phyloP scores from a whole-genome alignment of 2,113 vertebrate species.

The Dendropsophus ebraccatus region DNA sequence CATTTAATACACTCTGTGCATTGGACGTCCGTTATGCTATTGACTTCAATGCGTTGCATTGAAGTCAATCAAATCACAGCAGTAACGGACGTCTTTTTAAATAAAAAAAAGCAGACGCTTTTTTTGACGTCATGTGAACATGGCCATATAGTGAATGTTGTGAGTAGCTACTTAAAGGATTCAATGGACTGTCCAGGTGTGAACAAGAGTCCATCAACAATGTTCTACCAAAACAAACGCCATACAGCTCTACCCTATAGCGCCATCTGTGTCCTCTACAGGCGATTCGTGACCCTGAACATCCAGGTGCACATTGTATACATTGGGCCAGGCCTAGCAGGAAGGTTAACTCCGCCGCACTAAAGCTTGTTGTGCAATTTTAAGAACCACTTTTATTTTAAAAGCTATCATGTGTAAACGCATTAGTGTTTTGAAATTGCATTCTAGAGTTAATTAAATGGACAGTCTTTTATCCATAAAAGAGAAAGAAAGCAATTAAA shows the following conservation, averaged over 20 bases:
- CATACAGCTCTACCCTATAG: not conserved
- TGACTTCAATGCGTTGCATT: too few relatives aligned
- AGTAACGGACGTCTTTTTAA: too few relatives aligned
- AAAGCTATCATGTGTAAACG: conserved; percentile 82
- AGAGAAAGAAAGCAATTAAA: conserved; percentile 79
- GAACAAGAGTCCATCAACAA: not conserved
- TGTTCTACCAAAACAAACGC: not conserved
- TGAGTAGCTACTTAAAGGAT: not conserved
- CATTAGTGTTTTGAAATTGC: conserved; percentile 82
- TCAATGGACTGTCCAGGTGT: not conserved
- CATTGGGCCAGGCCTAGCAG: not conserved
- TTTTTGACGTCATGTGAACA: too few relatives aligned
- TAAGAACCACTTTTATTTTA: conserved; percentile 77
- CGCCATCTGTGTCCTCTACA: not conserved
- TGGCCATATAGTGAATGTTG: not conserved
- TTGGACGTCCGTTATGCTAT: too few relatives aligned
- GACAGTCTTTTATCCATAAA: conserved; percentile 83
- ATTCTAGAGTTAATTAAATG: conserved; percentile 84
- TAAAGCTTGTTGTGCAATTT: conserved; percentile 57
- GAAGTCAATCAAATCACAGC: too few relatives aligned
- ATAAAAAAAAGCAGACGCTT: too few relatives aligned
- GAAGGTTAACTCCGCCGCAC: conserved; percentile 60
- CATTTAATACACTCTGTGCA: too few relatives aligned
- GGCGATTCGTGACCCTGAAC: not conserved
- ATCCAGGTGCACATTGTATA: not conserved